These are phyloP conservation scores for Upupa epops DNA, from an alignment of 2,113 vertebrate species.

Conservation along the genomic window DNA sequence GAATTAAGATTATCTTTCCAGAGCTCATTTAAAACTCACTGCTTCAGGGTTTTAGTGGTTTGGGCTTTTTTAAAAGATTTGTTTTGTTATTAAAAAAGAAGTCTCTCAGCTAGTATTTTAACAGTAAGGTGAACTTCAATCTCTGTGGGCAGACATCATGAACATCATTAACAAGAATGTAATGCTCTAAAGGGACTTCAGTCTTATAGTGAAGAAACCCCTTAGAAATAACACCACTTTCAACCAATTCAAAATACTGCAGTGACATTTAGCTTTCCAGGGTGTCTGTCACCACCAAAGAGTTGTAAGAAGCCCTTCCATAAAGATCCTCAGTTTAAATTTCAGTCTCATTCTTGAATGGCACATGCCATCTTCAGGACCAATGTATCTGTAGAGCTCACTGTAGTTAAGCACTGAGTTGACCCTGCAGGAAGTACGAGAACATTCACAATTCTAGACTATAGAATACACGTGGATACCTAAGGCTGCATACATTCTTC, in stretches of 20 bases:
- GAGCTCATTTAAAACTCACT: background rate
- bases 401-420: background rate
- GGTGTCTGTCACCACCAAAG: background rate
- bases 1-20: slow-evolving; percentile 4
- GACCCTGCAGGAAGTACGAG: background rate
- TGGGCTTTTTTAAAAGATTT: background rate
- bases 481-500: background rate
- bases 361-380: background rate
- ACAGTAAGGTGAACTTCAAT: background rate
- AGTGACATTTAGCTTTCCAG: background rate
- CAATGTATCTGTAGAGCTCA: background rate
- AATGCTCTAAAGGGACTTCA: background rate
- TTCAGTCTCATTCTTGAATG: background rate
- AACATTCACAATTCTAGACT: background rate
- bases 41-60: background rate
- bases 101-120: background rate
- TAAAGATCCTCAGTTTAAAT: background rate
- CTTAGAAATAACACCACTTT: background rate
- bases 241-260: background rate
- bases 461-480: background rate
- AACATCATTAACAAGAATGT: background rate
- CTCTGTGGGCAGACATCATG: background rate
- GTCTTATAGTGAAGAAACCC: background rate
- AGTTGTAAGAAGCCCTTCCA: background rate
- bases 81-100: background rate